Evolutionary conservation across 2,797 vertebrate genomes (phyloP).

Genomic region (Dallia pectoralis): DNA sequence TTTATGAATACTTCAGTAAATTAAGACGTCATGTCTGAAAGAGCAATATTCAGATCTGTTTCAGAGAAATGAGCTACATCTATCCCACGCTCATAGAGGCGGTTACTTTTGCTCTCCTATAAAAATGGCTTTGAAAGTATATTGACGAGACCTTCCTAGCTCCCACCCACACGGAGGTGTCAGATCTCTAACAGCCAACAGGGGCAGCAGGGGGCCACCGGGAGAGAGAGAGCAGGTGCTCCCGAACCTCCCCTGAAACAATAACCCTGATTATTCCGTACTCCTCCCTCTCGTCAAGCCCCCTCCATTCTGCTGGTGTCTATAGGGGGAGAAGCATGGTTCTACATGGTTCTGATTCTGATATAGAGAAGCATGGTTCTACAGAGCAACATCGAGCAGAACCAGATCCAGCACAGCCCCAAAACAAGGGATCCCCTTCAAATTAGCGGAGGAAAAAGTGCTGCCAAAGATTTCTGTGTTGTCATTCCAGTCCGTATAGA

Average conservation of each 20-base stretch:
- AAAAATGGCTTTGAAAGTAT: constrained; percentile 1
- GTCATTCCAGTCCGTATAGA: constrained; percentile 19
- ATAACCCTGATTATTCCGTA: constrained; percentile 6
- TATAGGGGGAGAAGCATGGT: constrained; percentile 34
- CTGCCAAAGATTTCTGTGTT: constrained; percentile 19
- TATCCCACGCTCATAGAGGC: background rate
- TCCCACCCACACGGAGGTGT: background rate
- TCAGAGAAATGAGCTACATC: background rate
- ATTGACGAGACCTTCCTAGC: background rate
- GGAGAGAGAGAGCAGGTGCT: constrained; percentile 2
- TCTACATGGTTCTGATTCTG: no score
- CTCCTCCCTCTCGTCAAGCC: constrained; percentile 4
- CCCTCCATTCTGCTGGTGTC: constrained; percentile 13
- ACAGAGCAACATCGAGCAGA: constrained; percentile 17
- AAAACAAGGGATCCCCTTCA: background rate
- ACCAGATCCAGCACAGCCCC: background rate
- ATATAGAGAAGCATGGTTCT: constrained; percentile 40
- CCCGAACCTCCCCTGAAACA: background rate
- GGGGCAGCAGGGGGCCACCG: background rate
- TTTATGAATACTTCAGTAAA: background rate
- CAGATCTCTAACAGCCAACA: background rate
- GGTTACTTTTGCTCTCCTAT: background rate
- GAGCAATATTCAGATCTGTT: background rate
- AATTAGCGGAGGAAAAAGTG: constrained; percentile 14
- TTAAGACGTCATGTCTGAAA: background rate